Evolutionary conservation across 2,888 invertebrate species (phyloP), one percentile per base, ranked within the genome.

Genomic region (Orthosia cruda): DNA sequence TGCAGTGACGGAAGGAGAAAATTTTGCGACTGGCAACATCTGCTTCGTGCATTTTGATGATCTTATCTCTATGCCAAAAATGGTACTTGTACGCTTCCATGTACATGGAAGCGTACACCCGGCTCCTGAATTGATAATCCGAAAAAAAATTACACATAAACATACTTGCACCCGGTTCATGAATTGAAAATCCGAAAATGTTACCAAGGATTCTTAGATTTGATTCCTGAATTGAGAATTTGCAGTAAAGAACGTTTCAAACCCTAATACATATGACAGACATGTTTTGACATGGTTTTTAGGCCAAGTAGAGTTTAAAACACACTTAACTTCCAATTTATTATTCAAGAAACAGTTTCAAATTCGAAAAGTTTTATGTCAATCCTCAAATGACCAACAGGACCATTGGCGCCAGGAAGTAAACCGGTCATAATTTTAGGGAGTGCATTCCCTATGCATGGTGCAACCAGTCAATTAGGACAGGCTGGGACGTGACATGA

Each of bases 391-490:
- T 11, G 2, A 5, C 16, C 16, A 23, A 20, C 50, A 18, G 1
- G 2, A 13, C 18, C 20, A 12, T 23, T 72, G 83, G 88, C 87
- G 88, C 88, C 88, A 84, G 87, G 83, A 86, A 76, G 64, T 77
- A 54, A 70, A 57, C 61, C 23, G 59, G 49, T 50, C 32, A 77
- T 86, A 71, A 84, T 74, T 76, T 79, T 69, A 45, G 59, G 64
- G 70, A 73, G 80, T 64, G 85, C 90, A 93, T 92, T 92, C 85
- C 63, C 75, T 80, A 94, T 93, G 93, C 93, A 87, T 61, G 57
- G 40, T 91, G 90, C 92, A 90, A 47, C 76, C 54, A 63, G 81
- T 90, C 93, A 93, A 93, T 94, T 94, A 94, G 89, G 89, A 80
- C 76, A 86, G 77, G 83, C 79, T 81, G 80, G 85, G 78, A 91